A percentile compares a stretch with the other conserved stretches of the same genome.
phyloP scores from a whole-genome alignment of 2,888 invertebrate species.

The Ischnura elegans region DNA sequence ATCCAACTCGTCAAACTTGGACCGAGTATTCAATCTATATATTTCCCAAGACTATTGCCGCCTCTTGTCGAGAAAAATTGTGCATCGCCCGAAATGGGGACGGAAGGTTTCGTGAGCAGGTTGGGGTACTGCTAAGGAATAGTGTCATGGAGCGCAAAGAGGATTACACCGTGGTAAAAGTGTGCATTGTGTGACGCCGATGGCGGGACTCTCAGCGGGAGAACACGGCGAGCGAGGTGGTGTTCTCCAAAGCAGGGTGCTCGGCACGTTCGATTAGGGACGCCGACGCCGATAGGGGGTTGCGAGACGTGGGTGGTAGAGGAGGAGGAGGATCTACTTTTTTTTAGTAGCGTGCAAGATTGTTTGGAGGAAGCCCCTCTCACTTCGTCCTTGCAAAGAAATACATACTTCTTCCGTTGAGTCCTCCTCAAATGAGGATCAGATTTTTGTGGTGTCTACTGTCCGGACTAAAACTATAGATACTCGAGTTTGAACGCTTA shows the following conservation, averaged over 20 bases:
- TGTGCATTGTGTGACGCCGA: conserved; percentile 22
- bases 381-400: conserved; percentile 41
- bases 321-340: neutral
- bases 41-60: too few relatives aligned
- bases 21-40: too few relatives aligned
- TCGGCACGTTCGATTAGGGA: neutral
- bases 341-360: conserved; percentile 27
- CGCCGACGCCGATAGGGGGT: neutral
- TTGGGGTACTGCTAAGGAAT: neutral
- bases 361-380: conserved; percentile 38
- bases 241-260: neutral
- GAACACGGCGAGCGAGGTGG: neutral
- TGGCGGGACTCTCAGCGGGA: neutral
- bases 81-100: neutral
- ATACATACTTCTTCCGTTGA: too few relatives aligned
- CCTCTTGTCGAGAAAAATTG: neutral
- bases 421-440: too few relatives aligned
- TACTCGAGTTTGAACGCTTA: too few relatives aligned
- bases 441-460: too few relatives aligned
- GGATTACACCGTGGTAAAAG: conserved; percentile 19
- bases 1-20: too few relatives aligned
- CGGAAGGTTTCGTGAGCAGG: neutral
- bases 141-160: conserved; percentile 47
- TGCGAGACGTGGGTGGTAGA: neutral
- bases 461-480: too few relatives aligned